Evolutionary conservation across 2,113 vertebrate species (phyloP), one percentile per base, ranked within the genome.

Genomic region (Eulacestoma nigropectus): DNA sequence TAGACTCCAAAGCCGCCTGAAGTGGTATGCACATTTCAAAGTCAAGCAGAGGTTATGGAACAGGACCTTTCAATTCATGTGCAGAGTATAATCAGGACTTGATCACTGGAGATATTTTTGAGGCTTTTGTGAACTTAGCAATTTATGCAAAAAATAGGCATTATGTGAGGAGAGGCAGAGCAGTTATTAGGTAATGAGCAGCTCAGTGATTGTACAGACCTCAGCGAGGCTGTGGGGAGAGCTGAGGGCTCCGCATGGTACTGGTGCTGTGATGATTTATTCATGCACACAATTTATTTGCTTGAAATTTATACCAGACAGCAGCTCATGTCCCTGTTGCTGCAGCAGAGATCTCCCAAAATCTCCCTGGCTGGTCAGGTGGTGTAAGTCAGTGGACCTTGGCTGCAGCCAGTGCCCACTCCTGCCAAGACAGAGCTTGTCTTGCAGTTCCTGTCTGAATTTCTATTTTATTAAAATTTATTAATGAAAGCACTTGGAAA

Each of bases 11-110:
- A 89, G 83, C 77, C 3, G 26, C 81, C 96, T 89, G 92, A 57
- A 93, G 87, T 46, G n/a, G 72, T 89, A 72, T 47, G 78, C 93
- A 77, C 75, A 47, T 94, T 93, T 82, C 91, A 95, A 95, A 96
- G 96, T 97, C 95, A 97, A 85, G 53, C 60, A 84, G 95, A 96
- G 95, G 95, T 96, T 96, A 95, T 10, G 74, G 35, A 91, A 91
- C 47, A 53, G 64, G 59, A 88, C 59, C 81, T 96, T 62, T 53
- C 77, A 75, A 87, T 95, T 90, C 67, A 87, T 25, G 32, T 63
- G 50, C 93, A 84, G 55, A 11, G 19, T 16, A 41, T 35, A 90
- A 81, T 75, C 93, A 74, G 73, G 35, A 22, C 87, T 77, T 22
- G 37, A 91, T 80, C 87, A 56, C 50, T 53, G 29, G 67, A 84